Evolutionary conservation across 2,797 vertebrate species (phyloP).

Genomic region (Myiotriccus ornatus): DNA sequence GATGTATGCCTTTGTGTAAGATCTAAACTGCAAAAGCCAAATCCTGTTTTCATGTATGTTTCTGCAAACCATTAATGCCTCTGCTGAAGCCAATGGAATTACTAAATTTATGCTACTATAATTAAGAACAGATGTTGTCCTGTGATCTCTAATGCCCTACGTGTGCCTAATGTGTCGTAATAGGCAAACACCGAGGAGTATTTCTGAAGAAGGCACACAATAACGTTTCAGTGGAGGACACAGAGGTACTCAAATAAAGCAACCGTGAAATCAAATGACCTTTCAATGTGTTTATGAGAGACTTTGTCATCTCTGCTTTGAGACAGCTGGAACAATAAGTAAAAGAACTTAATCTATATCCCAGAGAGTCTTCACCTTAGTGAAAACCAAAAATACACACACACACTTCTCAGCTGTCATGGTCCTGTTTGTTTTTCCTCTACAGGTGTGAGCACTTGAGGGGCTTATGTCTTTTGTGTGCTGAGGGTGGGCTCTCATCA

Average conservation of each 20-base stretch:
- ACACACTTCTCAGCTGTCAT: neutral
- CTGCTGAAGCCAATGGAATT: neutral
- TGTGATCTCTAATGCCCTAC: neutral
- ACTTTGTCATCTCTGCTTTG: neutral
- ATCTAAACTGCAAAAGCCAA: neutral
- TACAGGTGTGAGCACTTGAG: neutral
- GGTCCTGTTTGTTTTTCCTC: constrained; percentile 15
- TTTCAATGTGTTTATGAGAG: constrained; percentile 27
- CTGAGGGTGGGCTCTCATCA: neutral
- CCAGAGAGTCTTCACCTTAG: neutral
- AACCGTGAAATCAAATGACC: constrained; percentile 34
- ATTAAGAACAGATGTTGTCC: constrained; percentile 10
- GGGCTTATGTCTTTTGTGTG: neutral
- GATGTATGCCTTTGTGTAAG: neutral
- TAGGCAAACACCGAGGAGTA: neutral
- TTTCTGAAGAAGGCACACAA: neutral
- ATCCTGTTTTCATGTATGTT: neutral
- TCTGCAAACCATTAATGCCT: neutral
- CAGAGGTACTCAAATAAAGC: neutral
- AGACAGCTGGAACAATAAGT: constrained; percentile 6
- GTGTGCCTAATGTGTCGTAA: neutral
- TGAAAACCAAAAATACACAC: constrained; percentile 24
- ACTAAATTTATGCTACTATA: neutral
- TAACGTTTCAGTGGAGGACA: neutral
- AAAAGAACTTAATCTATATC: constrained; percentile 17